Conservation (phyloP, 2,113 vertebrate genomes). For the Crotalus helleri region DNA sequence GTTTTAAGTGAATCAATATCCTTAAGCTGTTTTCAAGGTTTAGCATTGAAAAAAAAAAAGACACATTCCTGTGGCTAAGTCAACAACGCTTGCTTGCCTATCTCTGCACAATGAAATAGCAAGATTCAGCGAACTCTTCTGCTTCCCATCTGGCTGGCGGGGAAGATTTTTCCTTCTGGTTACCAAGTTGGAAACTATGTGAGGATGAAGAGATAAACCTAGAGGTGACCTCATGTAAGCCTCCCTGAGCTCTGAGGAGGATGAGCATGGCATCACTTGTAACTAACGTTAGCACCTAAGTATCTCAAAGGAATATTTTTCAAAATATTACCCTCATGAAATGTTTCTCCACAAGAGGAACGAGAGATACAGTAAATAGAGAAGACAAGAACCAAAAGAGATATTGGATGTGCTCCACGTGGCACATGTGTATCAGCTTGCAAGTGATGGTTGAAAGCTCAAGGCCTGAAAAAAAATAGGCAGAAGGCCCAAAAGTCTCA, state of each 20-base stretch:
- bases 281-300: background rate
- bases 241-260: background rate
- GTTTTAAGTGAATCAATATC: background rate
- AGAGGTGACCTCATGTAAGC: background rate
- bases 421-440: no score
- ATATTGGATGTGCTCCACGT: no score
- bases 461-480: no score
- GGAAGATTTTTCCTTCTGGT: background rate
- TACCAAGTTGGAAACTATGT: background rate
- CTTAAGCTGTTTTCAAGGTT: background rate
- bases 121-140: background rate
- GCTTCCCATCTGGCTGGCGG: background rate
- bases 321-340: background rate
- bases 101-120: background rate
- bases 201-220: background rate
- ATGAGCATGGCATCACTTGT: background rate
- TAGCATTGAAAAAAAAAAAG: no score
- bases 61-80: background rate
- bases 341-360: background rate
- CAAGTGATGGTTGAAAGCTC: no score
- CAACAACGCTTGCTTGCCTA: background rate
- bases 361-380: background rate
- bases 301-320: background rate
- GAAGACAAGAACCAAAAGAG: background rate
- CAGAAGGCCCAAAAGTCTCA: background rate